phyloP scores from a whole-genome alignment of 2,797 vertebrate genomes.

The Scomberomorus guttatus region DNA sequence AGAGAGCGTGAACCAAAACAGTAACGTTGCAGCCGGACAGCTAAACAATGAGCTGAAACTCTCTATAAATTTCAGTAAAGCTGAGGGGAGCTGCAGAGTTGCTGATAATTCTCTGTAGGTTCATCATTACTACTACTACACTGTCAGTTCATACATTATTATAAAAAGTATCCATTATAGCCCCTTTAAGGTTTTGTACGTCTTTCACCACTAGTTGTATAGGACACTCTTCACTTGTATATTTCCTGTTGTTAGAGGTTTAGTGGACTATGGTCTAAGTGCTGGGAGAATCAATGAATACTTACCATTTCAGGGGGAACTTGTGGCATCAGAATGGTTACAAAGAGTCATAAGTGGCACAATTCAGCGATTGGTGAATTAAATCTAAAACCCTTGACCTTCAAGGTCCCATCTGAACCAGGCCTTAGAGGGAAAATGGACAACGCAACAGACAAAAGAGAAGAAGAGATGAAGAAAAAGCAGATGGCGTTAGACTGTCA shows the following conservation, averaged over 20 bases:
- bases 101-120: too few relatives aligned
- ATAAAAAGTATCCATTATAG: too few relatives aligned
- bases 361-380: neutral
- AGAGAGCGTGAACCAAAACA: too few relatives aligned
- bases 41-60: too few relatives aligned
- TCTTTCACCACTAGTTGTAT: too few relatives aligned
- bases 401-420: neutral
- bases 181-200: too few relatives aligned
- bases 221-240: too few relatives aligned
- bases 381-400: neutral
- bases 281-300: neutral
- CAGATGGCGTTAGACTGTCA: neutral
- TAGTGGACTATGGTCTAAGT: neutral
- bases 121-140: too few relatives aligned
- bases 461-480: constrained; percentile 32
- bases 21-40: too few relatives aligned
- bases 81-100: too few relatives aligned
- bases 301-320: neutral
- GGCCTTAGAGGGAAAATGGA: neutral
- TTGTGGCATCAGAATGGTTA: neutral
- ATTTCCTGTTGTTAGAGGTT: neutral
- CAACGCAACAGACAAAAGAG: neutral
- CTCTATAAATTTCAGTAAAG: too few relatives aligned
- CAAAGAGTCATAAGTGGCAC: neutral
- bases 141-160: too few relatives aligned